A percentile compares a stretch with the other conserved stretches of the same genome.
Evolutionary conservation across 2,888 invertebrate genomes (phyloP).

Genomic region (Heliconius cydno): DNA sequence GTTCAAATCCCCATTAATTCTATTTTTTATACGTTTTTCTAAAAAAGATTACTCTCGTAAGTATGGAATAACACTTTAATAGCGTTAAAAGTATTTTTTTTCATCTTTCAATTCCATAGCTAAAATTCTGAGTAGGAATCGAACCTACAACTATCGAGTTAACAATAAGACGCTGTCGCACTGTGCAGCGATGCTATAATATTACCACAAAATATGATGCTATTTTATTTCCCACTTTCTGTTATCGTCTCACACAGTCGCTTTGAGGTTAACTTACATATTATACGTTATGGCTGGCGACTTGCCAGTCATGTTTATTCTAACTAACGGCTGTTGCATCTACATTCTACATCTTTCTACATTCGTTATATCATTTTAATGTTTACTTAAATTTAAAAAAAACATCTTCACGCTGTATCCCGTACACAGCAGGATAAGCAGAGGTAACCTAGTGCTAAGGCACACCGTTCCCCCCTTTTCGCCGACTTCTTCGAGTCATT

Average conservation of each 20-base stretch:
- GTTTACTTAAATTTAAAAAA: too few relatives aligned
- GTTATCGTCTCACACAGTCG: constrained; percentile 48
- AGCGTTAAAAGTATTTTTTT: too few relatives aligned
- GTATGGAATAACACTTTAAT: too few relatives aligned
- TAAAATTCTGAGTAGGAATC: background rate
- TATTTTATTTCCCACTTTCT: constrained; percentile 46
- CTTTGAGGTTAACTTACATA: constrained; percentile 47
- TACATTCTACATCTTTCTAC: constrained; percentile 46
- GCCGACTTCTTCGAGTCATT: too few relatives aligned
- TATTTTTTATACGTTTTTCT: too few relatives aligned
- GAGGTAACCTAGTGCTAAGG: too few relatives aligned
- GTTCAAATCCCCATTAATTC: too few relatives aligned
- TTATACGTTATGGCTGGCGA: constrained; percentile 41
- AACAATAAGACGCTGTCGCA: background rate
- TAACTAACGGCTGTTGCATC: constrained; percentile 47
- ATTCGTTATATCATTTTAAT: background rate
- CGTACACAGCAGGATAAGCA: too few relatives aligned
- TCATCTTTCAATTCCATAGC: too few relatives aligned
- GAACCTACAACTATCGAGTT: background rate
- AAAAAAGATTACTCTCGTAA: too few relatives aligned
- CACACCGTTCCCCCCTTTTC: too few relatives aligned
- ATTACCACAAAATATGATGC: constrained; percentile 38
- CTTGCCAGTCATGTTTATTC: constrained; percentile 47
- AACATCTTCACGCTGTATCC: too few relatives aligned
- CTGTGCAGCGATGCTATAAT: background rate